These are phyloP conservation scores for Onychostoma macrolepis DNA, from an alignment of 2,113 vertebrate genomes.

Conservation along the genomic window DNA sequence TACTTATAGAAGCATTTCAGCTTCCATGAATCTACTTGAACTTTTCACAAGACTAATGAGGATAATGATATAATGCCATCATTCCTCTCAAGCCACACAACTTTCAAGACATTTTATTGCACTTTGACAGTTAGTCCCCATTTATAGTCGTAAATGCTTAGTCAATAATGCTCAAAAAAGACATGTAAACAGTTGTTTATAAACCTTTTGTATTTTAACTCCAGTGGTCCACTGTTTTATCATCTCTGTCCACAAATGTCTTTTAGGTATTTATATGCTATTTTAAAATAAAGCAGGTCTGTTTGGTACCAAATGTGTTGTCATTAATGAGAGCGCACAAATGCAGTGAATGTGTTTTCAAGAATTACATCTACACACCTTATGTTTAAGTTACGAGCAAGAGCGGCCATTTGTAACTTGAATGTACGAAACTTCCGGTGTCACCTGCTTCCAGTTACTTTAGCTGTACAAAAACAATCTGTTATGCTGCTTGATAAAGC, in stretches of 20 bases:
- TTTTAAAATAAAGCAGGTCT: conserved; percentile 74
- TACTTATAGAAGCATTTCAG: background rate
- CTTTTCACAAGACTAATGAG: background rate
- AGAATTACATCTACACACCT: background rate
- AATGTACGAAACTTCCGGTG: background rate
- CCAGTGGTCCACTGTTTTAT: conserved; percentile 48
- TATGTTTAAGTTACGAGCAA: background rate
- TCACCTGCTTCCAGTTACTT: background rate
- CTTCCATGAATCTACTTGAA: conserved; percentile 3
- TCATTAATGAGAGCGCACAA: background rate
- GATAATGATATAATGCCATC: background rate
- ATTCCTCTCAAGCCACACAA: background rate
- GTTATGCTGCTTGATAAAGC: too few relatives aligned
- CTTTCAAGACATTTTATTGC: conserved; percentile 18
- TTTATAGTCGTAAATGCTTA: conserved; percentile 48
- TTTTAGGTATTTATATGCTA: conserved; percentile 70
- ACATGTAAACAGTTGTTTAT: conserved; percentile 54
- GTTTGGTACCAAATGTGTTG: conserved; percentile 61
- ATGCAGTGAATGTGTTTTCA: background rate
- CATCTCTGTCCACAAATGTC: conserved; percentile 62
- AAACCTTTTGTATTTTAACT: conserved; percentile 69
- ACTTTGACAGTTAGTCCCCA: conserved; percentile 20
- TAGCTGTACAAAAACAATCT: background rate
- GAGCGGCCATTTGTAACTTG: background rate
- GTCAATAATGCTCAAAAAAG: conserved; percentile 57